Percentiles rank a stretch among this genome's conserved stretches.
Conservation (phyloP, 1,140 invertebrate genomes). For the Drosophila kikkawai region DNA sequence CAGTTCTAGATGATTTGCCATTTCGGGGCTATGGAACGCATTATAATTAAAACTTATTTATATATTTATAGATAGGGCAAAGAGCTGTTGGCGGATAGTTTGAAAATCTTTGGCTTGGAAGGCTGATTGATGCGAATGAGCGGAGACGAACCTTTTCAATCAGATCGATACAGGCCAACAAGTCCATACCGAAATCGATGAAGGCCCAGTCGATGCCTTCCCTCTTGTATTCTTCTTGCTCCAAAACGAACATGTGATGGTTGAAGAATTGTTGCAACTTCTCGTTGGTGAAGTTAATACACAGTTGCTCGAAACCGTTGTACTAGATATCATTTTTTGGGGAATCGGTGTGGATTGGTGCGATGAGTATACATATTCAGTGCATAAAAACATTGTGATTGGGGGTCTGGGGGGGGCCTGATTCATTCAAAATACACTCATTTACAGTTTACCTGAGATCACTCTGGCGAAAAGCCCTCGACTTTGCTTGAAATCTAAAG, state of each 20-base stretch:
- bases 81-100: conserved; percentile 38
- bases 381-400: conserved; percentile 30
- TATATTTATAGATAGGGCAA: conserved; percentile 40
- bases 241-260: conserved; percentile 99
- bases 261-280: conserved; percentile 99
- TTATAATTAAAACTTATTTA: conserved; percentile 26
- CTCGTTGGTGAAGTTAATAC: conserved; percentile 99
- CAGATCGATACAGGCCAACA: conserved; percentile 97
- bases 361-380: conserved; percentile 46
- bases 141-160: conserved; percentile 95
- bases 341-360: conserved; percentile 39
- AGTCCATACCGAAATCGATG: conserved; percentile 99
- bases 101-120: conserved; percentile 24
- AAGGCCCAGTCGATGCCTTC: conserved; percentile 98
- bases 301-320: conserved; percentile 99
- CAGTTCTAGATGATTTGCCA: conserved; percentile 76
- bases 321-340: conserved; percentile 87
- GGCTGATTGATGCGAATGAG: conserved; percentile 39
- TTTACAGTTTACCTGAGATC: conserved; percentile 39
- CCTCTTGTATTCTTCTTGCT: conserved; percentile 98
- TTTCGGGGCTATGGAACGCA: conserved; percentile 1
- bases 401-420: conserved; percentile 26
- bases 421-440: conserved; percentile 45
- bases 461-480: conserved; percentile 20
- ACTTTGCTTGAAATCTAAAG: conserved; percentile 28